These are phyloP conservation scores for Nemapogon koenigi DNA, from an alignment of 2,888 invertebrate species.

Conservation along the genomic window DNA sequence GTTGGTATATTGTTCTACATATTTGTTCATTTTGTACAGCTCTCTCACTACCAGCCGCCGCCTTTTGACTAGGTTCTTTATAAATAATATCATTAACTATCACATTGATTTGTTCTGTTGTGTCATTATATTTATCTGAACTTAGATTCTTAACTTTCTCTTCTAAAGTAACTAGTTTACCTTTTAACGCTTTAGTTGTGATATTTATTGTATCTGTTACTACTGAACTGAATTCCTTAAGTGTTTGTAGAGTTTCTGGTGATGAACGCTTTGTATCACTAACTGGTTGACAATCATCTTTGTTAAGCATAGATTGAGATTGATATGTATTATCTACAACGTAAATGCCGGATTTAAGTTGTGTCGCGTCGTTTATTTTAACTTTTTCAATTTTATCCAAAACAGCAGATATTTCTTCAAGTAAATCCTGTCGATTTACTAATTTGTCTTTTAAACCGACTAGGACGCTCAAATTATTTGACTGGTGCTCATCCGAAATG, in stretches of 20 bases:
- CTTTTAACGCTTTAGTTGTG: conserved; percentile 58
- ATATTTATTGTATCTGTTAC: conserved; percentile 59
- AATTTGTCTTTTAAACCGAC: conserved; percentile 58
- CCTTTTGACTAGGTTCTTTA: conserved; percentile 53
- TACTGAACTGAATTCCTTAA: conserved; percentile 54
- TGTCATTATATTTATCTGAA: conserved; percentile 30
- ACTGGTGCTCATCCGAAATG: conserved; percentile 39
- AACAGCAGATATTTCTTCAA: conserved; percentile 31
- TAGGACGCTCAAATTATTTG: conserved; percentile 60
- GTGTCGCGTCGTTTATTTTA: conserved; percentile 42
- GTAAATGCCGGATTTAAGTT: conserved; percentile 64
- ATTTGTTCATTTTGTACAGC: conserved; percentile 24
- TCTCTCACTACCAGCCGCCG: conserved; percentile 32
- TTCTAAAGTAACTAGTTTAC: conserved; percentile 62
- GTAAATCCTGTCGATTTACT: conserved; percentile 24
- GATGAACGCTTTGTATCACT: conserved; percentile 43
- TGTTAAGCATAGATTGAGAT: conserved; percentile 31
- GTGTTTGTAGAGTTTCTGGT: conserved; percentile 53
- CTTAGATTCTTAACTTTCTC: conserved; percentile 51
- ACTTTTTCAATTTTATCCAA: conserved; percentile 44
- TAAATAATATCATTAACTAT: conserved; percentile 33
- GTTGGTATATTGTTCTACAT: conserved; percentile 48
- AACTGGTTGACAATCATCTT: conserved; percentile 21
- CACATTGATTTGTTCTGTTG: conserved; percentile 24
- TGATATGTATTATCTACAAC: conserved; percentile 56